Evolutionary conservation across 2,113 vertebrate species (phyloP).

Genomic region (Lontra canadensis): DNA sequence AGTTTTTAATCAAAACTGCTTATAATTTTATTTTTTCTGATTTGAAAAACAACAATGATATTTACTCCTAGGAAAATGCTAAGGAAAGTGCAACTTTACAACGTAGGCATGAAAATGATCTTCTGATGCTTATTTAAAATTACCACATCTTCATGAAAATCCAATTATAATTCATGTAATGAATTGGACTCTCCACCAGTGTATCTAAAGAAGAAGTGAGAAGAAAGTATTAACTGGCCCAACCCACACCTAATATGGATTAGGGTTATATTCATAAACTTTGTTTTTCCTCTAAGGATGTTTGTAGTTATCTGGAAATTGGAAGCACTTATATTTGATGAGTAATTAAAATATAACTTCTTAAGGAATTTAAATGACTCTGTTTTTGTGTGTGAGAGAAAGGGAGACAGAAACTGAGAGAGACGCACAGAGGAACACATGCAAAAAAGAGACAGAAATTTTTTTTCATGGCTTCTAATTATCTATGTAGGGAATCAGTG

Average conservation of each 20-base stretch:
- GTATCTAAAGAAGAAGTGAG: neutral
- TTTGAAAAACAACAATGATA: neutral
- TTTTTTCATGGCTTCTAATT: neutral
- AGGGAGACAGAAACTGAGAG: neutral
- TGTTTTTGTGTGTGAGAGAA: neutral
- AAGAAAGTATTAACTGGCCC: constrained; percentile 29
- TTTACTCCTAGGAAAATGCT: constrained; percentile 8
- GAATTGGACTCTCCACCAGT: neutral
- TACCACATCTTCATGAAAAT: neutral
- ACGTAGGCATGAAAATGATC: neutral
- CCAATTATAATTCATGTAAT: neutral
- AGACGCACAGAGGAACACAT: neutral
- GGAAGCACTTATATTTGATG: neutral
- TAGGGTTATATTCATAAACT: neutral
- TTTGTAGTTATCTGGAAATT: neutral
- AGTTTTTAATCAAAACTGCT: neutral
- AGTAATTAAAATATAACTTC: constrained; percentile 35
- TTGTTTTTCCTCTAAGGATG: neutral
- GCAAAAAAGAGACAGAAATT: neutral
- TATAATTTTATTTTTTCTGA: neutral
- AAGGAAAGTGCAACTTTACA: neutral
- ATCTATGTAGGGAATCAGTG: neutral
- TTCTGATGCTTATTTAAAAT: neutral
- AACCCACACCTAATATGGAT: neutral
- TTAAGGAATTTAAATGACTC: neutral